Conservation (phyloP, 2,888 invertebrate genomes). For the Cepaea hortensis region DNA sequence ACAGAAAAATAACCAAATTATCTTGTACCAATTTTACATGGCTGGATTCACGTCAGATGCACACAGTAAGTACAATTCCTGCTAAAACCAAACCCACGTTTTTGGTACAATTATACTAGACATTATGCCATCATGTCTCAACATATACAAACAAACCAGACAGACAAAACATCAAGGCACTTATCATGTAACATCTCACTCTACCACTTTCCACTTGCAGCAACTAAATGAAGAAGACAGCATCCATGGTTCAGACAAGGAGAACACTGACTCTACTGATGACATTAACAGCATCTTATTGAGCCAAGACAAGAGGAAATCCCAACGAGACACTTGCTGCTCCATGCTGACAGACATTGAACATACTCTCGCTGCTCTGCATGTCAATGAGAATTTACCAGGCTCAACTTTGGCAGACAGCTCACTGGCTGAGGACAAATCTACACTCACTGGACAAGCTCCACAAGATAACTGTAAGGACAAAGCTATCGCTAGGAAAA, state of each 20-base stretch:
- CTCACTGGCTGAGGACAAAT: neutral
- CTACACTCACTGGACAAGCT: neutral
- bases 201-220: neutral
- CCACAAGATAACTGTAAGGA: neutral
- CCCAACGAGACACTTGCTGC: conserved; percentile 33
- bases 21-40: too few species aligned
- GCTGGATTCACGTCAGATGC: too few species aligned
- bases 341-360: conserved; percentile 53
- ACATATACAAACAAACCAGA: too few species aligned
- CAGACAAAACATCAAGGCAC: too few species aligned
- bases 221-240: conserved; percentile 30
- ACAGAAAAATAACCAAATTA: too few species aligned
- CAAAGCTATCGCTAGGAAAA: neutral
- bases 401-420: neutral
- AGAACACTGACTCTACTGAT: neutral
- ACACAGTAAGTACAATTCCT: too few species aligned
- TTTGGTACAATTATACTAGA: too few species aligned
- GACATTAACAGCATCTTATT: neutral
- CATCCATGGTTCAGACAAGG: neutral
- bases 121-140: too few species aligned
- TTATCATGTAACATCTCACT: too few species aligned
- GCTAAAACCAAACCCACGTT: too few species aligned
- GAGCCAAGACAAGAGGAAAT: conserved; percentile 14
- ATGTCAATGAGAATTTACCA: conserved; percentile 10
- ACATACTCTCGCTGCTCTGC: conserved; percentile 43